Conservation (phyloP, 1,140 invertebrate genomes). For the Caenorhabditis tropicalis region DNA sequence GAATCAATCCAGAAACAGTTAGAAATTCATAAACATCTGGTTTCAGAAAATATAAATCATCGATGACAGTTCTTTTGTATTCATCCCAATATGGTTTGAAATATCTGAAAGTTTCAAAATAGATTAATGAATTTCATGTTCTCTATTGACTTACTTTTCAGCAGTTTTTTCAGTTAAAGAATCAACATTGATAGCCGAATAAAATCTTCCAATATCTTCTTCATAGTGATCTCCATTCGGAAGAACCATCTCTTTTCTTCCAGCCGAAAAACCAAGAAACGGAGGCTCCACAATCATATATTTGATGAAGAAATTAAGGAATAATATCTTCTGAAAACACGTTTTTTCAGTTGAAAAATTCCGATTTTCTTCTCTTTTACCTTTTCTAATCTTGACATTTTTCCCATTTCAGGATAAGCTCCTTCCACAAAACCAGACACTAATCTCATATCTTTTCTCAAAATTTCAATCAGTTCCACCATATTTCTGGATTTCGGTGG, state of each 20-base stretch:
- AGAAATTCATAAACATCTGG: constrained; percentile 17
- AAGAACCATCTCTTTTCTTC: not conserved
- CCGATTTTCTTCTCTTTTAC: not conserved
- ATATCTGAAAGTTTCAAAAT: not conserved
- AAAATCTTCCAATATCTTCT: not conserved
- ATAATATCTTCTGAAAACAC: not conserved
- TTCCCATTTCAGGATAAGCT: constrained; percentile 8
- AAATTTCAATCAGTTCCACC: constrained; percentile 20
- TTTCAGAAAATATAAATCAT: constrained; percentile 17
- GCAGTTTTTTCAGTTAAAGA: not conserved
- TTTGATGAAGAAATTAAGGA: constrained; percentile 31
- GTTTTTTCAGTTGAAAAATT: not conserved
- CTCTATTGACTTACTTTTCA: not conserved
- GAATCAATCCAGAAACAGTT: constrained; percentile 1
- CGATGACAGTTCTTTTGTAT: constrained; percentile 16
- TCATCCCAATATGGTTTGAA: constrained; percentile 37
- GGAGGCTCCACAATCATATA: constrained; percentile 20
- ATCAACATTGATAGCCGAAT: not conserved
- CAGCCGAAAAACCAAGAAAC: not conserved
- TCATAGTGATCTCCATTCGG: constrained; percentile 18
- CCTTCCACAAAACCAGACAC: constrained; percentile 11
- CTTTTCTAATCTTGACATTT: not conserved
- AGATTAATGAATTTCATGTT: not conserved
- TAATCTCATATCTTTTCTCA: constrained; percentile 1
- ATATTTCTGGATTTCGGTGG: constrained; percentile 27